phyloP scores from a whole-genome alignment of 1,140 invertebrate genomes.

The Melipona quadrifasciata region DNA sequence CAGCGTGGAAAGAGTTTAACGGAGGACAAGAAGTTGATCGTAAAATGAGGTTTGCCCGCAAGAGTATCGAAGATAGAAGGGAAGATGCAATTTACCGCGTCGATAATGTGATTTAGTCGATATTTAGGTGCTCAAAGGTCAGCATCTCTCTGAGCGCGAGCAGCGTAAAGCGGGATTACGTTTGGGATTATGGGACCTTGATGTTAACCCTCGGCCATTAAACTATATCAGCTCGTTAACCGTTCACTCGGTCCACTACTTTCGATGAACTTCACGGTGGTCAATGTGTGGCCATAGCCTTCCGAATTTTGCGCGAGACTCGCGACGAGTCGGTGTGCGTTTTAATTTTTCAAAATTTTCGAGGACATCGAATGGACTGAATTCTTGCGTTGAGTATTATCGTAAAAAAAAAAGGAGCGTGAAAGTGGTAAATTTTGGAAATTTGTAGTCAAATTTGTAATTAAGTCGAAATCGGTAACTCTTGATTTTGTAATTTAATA shows the following conservation, averaged over 20 bases:
- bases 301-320: neutral
- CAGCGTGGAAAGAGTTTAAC: too few species aligned
- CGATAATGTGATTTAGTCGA: constrained; percentile 3
- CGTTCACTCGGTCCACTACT: constrained; percentile 7
- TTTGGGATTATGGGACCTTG: constrained; percentile 50
- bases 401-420: too few species aligned
- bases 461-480: too few species aligned
- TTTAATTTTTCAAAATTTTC: neutral
- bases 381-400: neutral
- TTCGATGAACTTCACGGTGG: neutral
- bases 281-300: neutral
- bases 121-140: constrained; percentile 12
- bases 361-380: neutral
- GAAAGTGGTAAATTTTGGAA: too few species aligned
- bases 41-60: too few species aligned
- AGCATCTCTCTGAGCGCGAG: neutral
- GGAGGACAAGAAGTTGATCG: too few species aligned
- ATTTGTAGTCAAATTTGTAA: too few species aligned
- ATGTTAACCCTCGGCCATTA: constrained; percentile 27
- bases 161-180: constrained; percentile 23
- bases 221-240: constrained; percentile 42
- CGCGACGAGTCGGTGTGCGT: neutral
- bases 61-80: neutral
- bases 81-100: neutral
- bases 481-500: too few species aligned